Evolutionary conservation across 2,888 invertebrate genomes (phyloP), one percentile per base, ranked within the genome.

Genomic region (Antheraea yamamai): DNA sequence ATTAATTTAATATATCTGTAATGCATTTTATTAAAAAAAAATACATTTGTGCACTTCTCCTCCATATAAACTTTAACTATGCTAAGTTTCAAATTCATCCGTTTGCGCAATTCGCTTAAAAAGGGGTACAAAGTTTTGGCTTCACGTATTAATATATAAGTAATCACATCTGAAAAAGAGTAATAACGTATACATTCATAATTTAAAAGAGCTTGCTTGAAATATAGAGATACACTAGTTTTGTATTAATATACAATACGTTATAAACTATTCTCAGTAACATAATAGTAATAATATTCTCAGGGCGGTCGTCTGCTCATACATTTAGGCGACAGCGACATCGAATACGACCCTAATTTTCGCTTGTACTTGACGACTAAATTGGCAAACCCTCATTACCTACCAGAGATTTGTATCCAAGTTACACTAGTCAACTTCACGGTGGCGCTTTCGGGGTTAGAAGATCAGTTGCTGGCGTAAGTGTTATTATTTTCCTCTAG

Each of bases 401-500:
- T 98, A 78, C 99, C 99, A 0, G 98, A 99, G 80, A 96, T 98
- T 78, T 98, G 98, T 85, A 98, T 98, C 77, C 98, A 98, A 95
- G 98, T 98, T 1, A 98, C 98, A 0, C 95, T 99, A 18, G 97
- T 99, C 12, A 99, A 99, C 92, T 99, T 99, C 88, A 97, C 98
- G 74, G 98, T 99, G 58, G 98, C 98, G 0, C 96, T 97, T 0
- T 97, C 97, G 71, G 99, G 99, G 6, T 94, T 99, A 4, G 98
- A 99, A 89, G 99, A 99, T 90, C 99, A 99, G 88, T 92, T 99
- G 64, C 93, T 99, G 66, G 98, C 98, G 98, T 96, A 95, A 97
- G 95, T 96, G 12, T 47, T 12, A 18, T 39, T 10, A 39, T 35
- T 16, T 35, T 35, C 6, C 66, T 14, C 30, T 30, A 12, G 7